Evolutionary conservation across 2,888 invertebrate species (phyloP), one percentile per base, ranked within the genome.

Genomic region (Leptura quadrifasciata): DNA sequence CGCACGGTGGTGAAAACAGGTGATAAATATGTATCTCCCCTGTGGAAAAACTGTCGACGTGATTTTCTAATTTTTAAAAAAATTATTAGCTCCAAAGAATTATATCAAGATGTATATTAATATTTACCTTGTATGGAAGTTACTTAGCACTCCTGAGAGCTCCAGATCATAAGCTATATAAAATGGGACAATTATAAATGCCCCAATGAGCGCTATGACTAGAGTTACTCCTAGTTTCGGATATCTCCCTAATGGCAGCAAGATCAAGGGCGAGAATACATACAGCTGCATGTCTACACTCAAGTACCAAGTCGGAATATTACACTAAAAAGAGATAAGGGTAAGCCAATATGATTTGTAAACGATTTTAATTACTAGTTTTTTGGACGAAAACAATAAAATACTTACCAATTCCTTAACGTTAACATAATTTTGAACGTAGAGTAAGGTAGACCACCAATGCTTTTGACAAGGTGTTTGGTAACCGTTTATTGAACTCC

Each of bases 261-360:
- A 86, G 68, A 92, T 86, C 0, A 92, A 76, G 3, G 92, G 84
- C 0, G 84, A 83, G 8, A 92, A 75, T 80, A 91, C 87, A 81
- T 90, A 92, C 24, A 92, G 83, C 82, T 92, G 92, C 84, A 91
- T 92, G 79, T 92, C 92, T 9, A 91, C 24, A 24, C 24, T 2
- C 24, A 24, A 24, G 24, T n/a, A n/a, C n/a, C n/a, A n/a, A n/a
- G n/a, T n/a, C n/a, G n/a, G n/a, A n/a, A n/a, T n/a, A n/a, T n/a
- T n/a, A n/a, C n/a, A n/a, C n/a, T n/a, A n/a, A n/a, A n/a, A n/a
- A n/a, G n/a, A n/a, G n/a, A n/a, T n/a, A n/a, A n/a, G n/a, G n/a
- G n/a, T n/a, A n/a, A n/a, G n/a, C n/a, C 24, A 5, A 24, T 24
- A 24, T 24, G 2, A 2, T 24, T 24, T 24, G 24, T 5, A 24